A percentile compares a stretch with the other conserved stretches of the same genome.
These are phyloP conservation scores for Toxotes jaculatrix DNA, from an alignment of 2,113 vertebrate species.

Conservation along the genomic window DNA sequence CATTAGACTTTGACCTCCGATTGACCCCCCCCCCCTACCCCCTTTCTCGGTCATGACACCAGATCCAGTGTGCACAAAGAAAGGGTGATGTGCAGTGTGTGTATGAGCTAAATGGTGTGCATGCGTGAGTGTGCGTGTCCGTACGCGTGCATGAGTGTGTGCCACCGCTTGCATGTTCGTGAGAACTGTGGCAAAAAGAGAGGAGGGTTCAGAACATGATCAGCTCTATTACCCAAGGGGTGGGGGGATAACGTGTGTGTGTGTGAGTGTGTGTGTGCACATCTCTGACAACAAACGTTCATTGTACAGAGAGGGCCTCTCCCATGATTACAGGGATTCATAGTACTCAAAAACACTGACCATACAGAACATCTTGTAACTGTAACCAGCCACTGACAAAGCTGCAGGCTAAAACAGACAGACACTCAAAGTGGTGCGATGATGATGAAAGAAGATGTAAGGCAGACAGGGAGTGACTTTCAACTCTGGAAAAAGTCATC, in stretches of 20 bases:
- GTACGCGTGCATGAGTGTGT: constrained; percentile 46
- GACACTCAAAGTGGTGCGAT: constrained; percentile 68
- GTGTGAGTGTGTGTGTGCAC: constrained; percentile 51
- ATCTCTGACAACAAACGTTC: constrained; percentile 82
- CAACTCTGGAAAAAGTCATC: constrained; percentile 50
- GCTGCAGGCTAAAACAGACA: constrained; percentile 71
- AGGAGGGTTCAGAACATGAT: constrained; percentile 81
- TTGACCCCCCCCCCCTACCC: constrained; percentile 57
- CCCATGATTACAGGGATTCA: constrained; percentile 83
- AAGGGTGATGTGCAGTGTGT: constrained; percentile 28
- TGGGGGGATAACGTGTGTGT: constrained; percentile 65
- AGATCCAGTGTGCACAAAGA: constrained; percentile 51
- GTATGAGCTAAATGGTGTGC: constrained; percentile 6
- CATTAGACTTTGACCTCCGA: constrained; percentile 75
- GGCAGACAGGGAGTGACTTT: constrained; percentile 59
- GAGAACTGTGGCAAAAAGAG: constrained; percentile 76
- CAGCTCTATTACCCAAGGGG: constrained; percentile 82
- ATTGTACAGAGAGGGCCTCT: constrained; percentile 82
- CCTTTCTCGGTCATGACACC: constrained; percentile 69
- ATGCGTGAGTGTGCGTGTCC: constrained; percentile 1
- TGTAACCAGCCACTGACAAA: constrained; percentile 77
- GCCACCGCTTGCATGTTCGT: constrained; percentile 70
- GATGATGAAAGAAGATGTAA: constrained; percentile 76
- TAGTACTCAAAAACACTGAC: constrained; percentile 80
- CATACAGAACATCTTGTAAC: constrained; percentile 80